Conservation (phyloP, 2,888 invertebrate genomes). For the Drosophila neotestacea region DNA sequence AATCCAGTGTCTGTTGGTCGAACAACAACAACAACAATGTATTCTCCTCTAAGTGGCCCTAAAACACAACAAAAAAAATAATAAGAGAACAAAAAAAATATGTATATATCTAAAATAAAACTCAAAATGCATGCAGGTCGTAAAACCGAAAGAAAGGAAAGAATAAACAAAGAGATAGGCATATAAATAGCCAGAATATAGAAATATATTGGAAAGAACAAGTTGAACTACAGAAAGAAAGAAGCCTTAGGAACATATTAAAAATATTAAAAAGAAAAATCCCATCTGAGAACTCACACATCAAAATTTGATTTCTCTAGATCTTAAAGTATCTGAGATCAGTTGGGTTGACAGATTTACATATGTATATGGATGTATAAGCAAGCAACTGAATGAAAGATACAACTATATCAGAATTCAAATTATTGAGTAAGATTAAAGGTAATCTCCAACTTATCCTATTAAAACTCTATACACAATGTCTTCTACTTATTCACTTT, state of each 20-base stretch:
- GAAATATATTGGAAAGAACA: conserved; percentile 33
- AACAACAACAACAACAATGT: conserved; percentile 26
- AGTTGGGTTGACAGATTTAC: neutral
- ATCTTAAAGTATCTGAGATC: neutral
- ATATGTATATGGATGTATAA: neutral
- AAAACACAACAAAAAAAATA: conserved; percentile 51
- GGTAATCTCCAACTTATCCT: neutral
- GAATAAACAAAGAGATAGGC: conserved; percentile 40
- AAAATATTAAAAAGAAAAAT: conserved; percentile 1
- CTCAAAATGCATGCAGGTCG: conserved; percentile 61
- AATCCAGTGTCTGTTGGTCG: conserved; percentile 33
- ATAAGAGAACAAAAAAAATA: conserved; percentile 22
- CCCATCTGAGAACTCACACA: neutral
- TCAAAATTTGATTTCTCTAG: neutral
- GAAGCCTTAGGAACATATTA: neutral
- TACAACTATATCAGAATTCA: neutral
- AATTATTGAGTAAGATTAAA: neutral
- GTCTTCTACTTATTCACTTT: neutral
- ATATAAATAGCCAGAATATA: conserved; percentile 58
- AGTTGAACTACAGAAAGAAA: conserved; percentile 24
- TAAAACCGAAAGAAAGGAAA: conserved; percentile 43
- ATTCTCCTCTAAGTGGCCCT: conserved; percentile 71
- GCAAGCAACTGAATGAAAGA: neutral
- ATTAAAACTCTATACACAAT: neutral
- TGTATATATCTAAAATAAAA: conserved; percentile 59